A percentile compares a stretch with the other conserved stretches of the same genome.
Conservation (phyloP, 2,797 vertebrate genomes). For the Orientallactaga sibirica region DNA sequence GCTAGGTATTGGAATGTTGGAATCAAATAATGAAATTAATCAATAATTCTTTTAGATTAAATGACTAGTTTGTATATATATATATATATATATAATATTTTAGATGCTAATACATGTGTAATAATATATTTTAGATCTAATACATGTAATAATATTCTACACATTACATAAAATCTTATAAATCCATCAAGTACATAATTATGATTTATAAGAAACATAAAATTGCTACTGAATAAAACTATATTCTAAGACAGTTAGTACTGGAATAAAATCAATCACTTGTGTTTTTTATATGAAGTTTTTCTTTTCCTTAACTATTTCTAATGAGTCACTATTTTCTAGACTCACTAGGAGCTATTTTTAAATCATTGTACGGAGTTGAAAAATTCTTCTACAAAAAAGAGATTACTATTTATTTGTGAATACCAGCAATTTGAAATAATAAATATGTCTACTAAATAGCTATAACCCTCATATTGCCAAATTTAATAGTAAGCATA, state of each 20-base stretch:
- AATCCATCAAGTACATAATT: background rate
- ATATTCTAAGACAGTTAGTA: conserved; percentile 17
- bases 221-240: background rate
- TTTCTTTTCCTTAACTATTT: background rate
- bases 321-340: background rate
- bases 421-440: background rate
- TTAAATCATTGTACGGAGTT: background rate
- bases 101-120: background rate
- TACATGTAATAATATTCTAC: conserved; percentile 10
- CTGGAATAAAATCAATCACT: background rate
- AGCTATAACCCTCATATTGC: background rate
- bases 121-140: too few relatives aligned
- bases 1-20: background rate
- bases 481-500: background rate
- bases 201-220: background rate
- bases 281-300: background rate
- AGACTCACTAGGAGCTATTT: background rate
- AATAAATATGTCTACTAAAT: background rate
- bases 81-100: background rate
- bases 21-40: background rate
- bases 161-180: background rate
- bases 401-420: background rate
- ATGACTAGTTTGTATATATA: background rate
- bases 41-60: background rate
- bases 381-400: conserved; percentile 47